Evolutionary conservation across 2,888 invertebrate species (phyloP).

Genomic region (Hirtodrosophila cameraria): DNA sequence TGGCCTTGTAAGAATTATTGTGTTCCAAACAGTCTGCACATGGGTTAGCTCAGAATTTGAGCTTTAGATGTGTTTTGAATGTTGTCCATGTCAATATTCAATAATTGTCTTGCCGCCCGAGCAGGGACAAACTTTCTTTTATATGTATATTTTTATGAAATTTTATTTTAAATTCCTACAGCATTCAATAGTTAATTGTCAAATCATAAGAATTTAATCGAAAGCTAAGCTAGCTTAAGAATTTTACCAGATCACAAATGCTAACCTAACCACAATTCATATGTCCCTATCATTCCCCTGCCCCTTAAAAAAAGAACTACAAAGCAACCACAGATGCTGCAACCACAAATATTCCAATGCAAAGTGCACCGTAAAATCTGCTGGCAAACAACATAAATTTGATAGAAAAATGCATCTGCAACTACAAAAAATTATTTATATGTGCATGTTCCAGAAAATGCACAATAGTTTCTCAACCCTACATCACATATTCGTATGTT

Average conservation of each 20-base stretch:
- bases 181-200: too few relatives aligned
- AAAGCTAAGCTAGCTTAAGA: not conserved
- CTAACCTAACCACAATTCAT: not conserved
- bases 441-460: conserved; percentile 24
- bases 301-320: conserved; percentile 13
- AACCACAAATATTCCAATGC: conserved; percentile 49
- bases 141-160: too few relatives aligned
- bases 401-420: conserved; percentile 42
- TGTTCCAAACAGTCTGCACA: too few relatives aligned
- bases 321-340: conserved; percentile 22
- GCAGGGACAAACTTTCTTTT: too few relatives aligned
- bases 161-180: too few relatives aligned
- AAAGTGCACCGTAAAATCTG: conserved; percentile 39
- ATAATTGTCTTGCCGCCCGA: too few relatives aligned
- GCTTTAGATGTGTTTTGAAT: too few relatives aligned
- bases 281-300: conserved; percentile 1
- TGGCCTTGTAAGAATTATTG: too few relatives aligned
- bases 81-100: too few relatives aligned
- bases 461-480: conserved; percentile 19
- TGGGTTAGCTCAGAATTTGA: too few relatives aligned
- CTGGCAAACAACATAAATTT: conserved; percentile 42
- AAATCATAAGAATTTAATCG: conserved; percentile 1
- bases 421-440: conserved; percentile 6
- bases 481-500: not conserved
- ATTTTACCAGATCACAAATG: not conserved